A percentile compares a stretch with the other conserved stretches of the same genome.
phyloP scores from a whole-genome alignment of 2,888 invertebrate species.

The Drosophila colorata region DNA sequence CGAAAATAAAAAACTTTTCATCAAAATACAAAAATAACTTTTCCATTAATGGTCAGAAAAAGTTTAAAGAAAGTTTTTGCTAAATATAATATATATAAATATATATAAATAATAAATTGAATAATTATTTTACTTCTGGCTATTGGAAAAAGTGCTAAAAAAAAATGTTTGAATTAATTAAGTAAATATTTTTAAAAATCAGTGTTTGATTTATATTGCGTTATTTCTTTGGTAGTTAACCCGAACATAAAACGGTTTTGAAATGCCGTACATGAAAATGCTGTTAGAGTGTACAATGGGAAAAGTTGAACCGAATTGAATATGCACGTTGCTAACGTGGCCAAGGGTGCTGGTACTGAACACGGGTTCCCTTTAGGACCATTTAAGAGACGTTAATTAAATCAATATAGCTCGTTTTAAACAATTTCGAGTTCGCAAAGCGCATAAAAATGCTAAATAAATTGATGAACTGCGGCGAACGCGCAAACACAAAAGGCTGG shows the following conservation, averaged over 20 bases:
- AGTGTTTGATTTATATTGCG: constrained; percentile 2
- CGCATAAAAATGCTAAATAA: constrained; percentile 75
- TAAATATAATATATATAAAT: too few relatives aligned
- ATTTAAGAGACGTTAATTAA: constrained; percentile 70
- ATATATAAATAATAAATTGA: too few relatives aligned
- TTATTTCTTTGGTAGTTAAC: constrained; percentile 2
- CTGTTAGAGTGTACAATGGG: constrained; percentile 13
- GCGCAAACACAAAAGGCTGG: constrained; percentile 46
- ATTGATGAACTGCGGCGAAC: constrained; percentile 72
- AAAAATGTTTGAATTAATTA: neutral
- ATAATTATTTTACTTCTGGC: too few relatives aligned
- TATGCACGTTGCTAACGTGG: constrained; percentile 42
- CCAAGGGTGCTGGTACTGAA: constrained; percentile 4
- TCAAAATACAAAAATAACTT: too few relatives aligned
- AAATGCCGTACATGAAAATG: constrained; percentile 17
- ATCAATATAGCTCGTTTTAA: constrained; percentile 65
- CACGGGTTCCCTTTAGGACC: constrained; percentile 43
- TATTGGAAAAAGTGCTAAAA: neutral
- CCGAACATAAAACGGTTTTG: constrained; percentile 13
- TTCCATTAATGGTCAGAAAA: too few relatives aligned
- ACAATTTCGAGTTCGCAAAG: constrained; percentile 50
- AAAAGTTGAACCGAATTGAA: constrained; percentile 30
- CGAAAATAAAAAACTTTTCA: too few relatives aligned
- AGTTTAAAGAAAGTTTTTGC: too few relatives aligned
- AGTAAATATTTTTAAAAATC: neutral